Evolutionary conservation across 1,140 invertebrate genomes (phyloP), one percentile per base, ranked within the genome.

Genomic region (Nymphalis io): DNA sequence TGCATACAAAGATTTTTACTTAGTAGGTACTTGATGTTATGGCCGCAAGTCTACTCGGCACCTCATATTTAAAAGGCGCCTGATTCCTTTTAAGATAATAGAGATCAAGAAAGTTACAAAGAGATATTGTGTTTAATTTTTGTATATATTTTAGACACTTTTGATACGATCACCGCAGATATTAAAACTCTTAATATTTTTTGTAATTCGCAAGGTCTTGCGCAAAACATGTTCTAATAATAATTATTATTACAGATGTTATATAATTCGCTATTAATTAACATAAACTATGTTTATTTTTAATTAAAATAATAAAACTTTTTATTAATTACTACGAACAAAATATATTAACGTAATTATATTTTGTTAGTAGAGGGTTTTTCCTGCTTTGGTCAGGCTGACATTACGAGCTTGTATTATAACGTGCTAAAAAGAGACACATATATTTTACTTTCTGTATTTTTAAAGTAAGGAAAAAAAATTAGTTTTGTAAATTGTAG

Each of bases 1-100:
- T 46, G 42, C 42, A n/a, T 46, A 46, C 40, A 13, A 42, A 48
- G 44, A 21, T 20, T 51, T 51, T 51, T 8, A 33, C 27, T 46
- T 51, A 51, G 18, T n/a, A n/a, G n/a, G n/a, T 1, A 51, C 16
- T 51, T 20, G 48, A 21, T 21, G 16, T 20, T 21, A 20, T 51
- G 21, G 1, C 18, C 8, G 18, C 3, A 51, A 6, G 12, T 11
- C 48, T 2, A 51, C 5, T 8, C 5, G 40, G 40, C 40, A n/a
- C 40, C 40, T 44, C 40, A 44, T 44, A 44, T 44, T 44, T 18
- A 18, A n/a, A 48, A 48, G 16, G 59, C 40, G 40, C 20, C 12
- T 39, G 60, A 62, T 62, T 51, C 33, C n/a, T 18, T 62, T 62
- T 62, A 20, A 39, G 60, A 62, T 62, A 51, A 20, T n/a, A 51